phyloP scores from a whole-genome alignment of 2,888 invertebrate species.

The Chrysopilus asiliformis region DNA sequence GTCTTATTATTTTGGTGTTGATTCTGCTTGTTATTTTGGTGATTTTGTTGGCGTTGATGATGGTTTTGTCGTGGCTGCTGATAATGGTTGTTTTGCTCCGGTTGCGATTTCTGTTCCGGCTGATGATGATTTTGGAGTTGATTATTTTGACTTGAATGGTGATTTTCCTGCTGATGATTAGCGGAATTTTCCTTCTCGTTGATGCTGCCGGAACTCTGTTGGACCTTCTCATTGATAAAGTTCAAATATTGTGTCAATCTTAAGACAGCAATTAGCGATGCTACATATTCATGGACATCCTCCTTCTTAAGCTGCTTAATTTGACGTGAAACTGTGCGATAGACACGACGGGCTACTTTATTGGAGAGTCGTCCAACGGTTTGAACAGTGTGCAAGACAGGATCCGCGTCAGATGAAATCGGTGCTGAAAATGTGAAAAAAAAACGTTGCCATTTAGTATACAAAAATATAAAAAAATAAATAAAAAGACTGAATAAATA shows the following conservation, averaged over 20 bases:
- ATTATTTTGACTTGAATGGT: too few species aligned
- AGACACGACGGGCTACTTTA: conserved; percentile 56
- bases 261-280: conserved; percentile 38
- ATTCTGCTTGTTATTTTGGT: too few species aligned
- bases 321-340: conserved; percentile 49
- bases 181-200: too few species aligned
- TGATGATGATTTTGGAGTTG: too few species aligned
- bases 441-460: not conserved
- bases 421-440: conserved; percentile 38
- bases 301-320: conserved; percentile 40
- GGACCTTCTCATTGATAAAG: conserved; percentile 34
- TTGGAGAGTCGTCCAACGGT: conserved; percentile 58
- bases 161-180: too few species aligned
- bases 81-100: too few species aligned
- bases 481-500: not conserved
- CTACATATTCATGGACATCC: conserved; percentile 38
- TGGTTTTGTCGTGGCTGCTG: too few species aligned
- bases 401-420: conserved; percentile 45
- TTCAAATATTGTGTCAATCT: conserved; percentile 38
- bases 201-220: too few species aligned
- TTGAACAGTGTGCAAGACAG: conserved; percentile 55
- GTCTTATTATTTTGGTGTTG: too few species aligned
- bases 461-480: not conserved
- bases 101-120: too few species aligned
- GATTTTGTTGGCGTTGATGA: too few species aligned